Evolutionary conservation across 1,140 invertebrate species (phyloP).

Genomic region (Aplysia californica): DNA sequence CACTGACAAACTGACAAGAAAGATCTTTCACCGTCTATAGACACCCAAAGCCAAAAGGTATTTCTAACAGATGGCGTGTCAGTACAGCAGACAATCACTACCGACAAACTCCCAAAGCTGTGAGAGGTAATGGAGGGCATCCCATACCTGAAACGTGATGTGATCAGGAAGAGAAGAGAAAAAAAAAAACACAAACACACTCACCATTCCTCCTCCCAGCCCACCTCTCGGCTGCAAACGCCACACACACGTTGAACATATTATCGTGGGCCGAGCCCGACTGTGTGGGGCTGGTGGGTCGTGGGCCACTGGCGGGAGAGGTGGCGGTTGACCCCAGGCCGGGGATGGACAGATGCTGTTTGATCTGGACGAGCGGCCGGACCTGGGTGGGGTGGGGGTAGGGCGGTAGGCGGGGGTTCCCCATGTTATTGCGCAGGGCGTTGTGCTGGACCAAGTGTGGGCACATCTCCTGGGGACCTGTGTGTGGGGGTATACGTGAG

Average conservation of each 20-base stretch:
- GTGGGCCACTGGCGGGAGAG: constrained; percentile 13
- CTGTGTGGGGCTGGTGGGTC: constrained; percentile 71
- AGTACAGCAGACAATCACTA: too few relatives aligned
- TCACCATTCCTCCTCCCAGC: too few relatives aligned
- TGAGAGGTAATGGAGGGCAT: too few relatives aligned
- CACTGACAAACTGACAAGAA: too few relatives aligned
- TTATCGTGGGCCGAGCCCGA: constrained; percentile 40
- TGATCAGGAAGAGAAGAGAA: too few relatives aligned
- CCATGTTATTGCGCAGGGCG: constrained; percentile 65
- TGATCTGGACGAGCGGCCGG: constrained; percentile 85
- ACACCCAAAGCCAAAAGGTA: too few relatives aligned
- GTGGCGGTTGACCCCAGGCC: constrained; percentile 41
- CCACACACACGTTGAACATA: constrained; percentile 78
- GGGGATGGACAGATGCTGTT: constrained; percentile 74
- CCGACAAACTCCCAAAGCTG: too few relatives aligned
- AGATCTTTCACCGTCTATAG: too few relatives aligned
- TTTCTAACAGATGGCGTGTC: too few relatives aligned
- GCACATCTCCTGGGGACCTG: constrained; percentile 57
- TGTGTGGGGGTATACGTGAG: too few relatives aligned
- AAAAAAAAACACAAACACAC: too few relatives aligned
- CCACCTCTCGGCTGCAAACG: constrained; percentile 81
- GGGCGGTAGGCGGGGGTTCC: constrained; percentile 85
- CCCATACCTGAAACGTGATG: too few relatives aligned
- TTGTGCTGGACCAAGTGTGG: constrained; percentile 81
- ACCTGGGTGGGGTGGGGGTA: constrained; percentile 86